Conservation (phyloP, 2,113 vertebrate species). For the Cheilinus undulatus region DNA sequence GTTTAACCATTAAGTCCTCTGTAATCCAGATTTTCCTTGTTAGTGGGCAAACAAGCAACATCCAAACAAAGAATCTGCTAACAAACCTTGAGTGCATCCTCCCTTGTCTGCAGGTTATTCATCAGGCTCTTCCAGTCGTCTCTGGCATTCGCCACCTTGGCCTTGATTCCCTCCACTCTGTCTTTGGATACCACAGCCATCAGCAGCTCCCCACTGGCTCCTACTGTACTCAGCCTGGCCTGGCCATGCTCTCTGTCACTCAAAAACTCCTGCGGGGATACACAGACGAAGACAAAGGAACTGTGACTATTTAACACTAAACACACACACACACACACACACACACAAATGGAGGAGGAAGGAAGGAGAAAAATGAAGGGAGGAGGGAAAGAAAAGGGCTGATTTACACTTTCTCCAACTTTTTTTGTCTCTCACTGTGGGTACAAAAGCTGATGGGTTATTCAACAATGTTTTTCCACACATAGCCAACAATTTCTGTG, state of each 20-base stretch:
- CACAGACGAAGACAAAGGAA: constrained; percentile 66
- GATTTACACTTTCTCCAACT: constrained; percentile 37
- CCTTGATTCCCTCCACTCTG: constrained; percentile 85
- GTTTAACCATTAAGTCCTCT: not conserved
- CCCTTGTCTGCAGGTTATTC: constrained; percentile 89
- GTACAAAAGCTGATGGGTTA: constrained; percentile 15
- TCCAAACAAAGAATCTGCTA: constrained; percentile 20
- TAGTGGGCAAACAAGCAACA: not conserved
- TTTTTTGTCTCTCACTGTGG: constrained; percentile 25
- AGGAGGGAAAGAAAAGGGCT: not conserved
- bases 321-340: constrained; percentile 45
- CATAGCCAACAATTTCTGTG: not conserved
- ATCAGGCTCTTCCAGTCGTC: constrained; percentile 95
- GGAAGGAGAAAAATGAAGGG: constrained; percentile 20
- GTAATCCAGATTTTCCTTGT: not conserved
- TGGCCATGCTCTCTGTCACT: constrained; percentile 94
- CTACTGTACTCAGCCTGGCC: constrained; percentile 88
- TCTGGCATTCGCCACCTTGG: constrained; percentile 87
- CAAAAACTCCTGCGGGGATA: constrained; percentile 89
- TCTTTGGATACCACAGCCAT: constrained; percentile 88
- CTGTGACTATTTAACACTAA: constrained; percentile 56
- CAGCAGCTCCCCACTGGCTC: constrained; percentile 91
- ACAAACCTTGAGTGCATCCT: constrained; percentile 91
- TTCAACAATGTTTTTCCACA: not conserved
- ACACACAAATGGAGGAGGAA: constrained; percentile 48